Evolutionary conservation across 2,888 invertebrate genomes (phyloP).

Genomic region (Heliconius sara): DNA sequence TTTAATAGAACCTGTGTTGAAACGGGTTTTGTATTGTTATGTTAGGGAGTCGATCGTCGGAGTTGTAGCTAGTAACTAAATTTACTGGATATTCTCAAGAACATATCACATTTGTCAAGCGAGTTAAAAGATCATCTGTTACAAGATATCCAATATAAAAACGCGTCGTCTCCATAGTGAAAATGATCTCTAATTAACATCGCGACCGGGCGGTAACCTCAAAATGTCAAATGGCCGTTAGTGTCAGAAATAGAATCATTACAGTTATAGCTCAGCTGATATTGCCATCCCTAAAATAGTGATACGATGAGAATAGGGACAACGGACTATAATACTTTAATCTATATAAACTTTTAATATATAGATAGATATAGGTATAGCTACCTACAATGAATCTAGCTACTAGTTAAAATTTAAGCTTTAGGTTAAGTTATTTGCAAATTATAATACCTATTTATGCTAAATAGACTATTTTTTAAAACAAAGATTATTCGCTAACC

Average conservation of each 20-base stretch:
- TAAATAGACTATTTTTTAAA: too few species aligned
- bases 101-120: conserved; percentile 12
- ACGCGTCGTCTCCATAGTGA: conserved; percentile 27
- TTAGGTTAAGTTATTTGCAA: background rate
- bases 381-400: background rate
- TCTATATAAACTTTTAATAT: too few species aligned
- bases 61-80: background rate
- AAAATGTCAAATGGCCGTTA: conserved; percentile 46
- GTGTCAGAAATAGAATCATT: conserved; percentile 46
- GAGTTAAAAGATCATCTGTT: background rate
- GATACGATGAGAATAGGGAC: conserved; percentile 6
- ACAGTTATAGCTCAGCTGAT: conserved; percentile 42
- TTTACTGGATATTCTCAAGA: conserved; percentile 13
- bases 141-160: conserved; percentile 35
- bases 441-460: background rate
- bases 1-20: conserved; percentile 37
- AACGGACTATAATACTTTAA: too few species aligned
- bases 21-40: conserved; percentile 46
- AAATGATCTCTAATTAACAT: conserved; percentile 45
- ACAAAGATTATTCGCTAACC: background rate
- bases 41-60: background rate
- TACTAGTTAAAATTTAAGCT: background rate
- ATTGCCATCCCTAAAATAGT: conserved; percentile 37
- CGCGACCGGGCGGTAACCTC: conserved; percentile 46
- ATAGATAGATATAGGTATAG: background rate